Base-by-base conservation (phyloP, 2,888 invertebrate species). In the Cataglyphis cursor region DNA sequence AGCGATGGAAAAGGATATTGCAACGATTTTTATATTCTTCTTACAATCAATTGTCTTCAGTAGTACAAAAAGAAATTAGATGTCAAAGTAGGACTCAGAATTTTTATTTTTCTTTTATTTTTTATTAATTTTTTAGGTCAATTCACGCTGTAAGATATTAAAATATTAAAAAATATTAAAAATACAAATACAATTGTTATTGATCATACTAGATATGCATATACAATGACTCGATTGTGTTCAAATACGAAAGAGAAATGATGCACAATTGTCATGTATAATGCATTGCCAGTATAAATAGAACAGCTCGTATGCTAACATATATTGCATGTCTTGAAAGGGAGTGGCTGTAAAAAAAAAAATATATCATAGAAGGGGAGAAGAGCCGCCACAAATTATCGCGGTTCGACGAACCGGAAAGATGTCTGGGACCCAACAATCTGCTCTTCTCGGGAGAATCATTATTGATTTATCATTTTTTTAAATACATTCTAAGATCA, bases 381-480 rank as follows among this genome's bases (percentile, higher is more conserved):
- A 38, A 10, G 1, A 51, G 51, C 15, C 68, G 31, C 28, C 31
- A 41, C 5, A 38, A 72, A 57, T 72, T 72, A 72, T 21, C 18
- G 70, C n/a, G 35, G 24, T 5, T 18, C 21, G 28, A 3, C 10
- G 21, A 54, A 38, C 35, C 18, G 72, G 38, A 57, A 72, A 12
- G 18, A 1, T 21, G 12, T 12, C 57, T 21, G 21, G 21, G 10
- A 51, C n/a, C 8, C 18, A n/a, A 51, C 6, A 54, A 38, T 72
- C 54, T 38, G 24, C 18, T 24, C 38, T 57, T 72, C 70, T 70
- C 38, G 24, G 24, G 57, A 21, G 24, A 61, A 12, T 73, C 41
- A 59, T 44, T 74, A 74, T 73, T n/a, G 41, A n/a, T 61, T 28
- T 9, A 59, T 73, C 35, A 38, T 28, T 61, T 74, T 74, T 61